Evolutionary conservation across 2,113 vertebrate species (phyloP), one percentile per base, ranked within the genome.

Genomic region (Rhombomys opimus): DNA sequence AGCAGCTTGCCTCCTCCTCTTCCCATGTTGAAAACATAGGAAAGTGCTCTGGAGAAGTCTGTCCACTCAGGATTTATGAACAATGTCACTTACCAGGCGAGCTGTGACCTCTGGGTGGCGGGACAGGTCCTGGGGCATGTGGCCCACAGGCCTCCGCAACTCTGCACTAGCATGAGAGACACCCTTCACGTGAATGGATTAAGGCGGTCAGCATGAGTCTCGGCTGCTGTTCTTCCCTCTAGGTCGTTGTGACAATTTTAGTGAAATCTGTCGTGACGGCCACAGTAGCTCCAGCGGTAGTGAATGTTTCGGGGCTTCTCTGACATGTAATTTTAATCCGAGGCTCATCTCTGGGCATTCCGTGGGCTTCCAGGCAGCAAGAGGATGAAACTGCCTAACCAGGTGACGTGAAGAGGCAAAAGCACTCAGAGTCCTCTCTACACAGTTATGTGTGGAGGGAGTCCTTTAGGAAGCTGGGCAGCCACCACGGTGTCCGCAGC

Each of bases 151-250:
- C 89, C 76, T 73, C 9, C 0, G 0, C 27, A 11, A 23, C 35
- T n/a, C 72, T 30, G 22, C 3, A 4, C 41, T 72, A 46, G 50
- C 17, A 1, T 9, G 22, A 63, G 84, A 84, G 73, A 54, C 0
- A 0, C 22, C 65, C 46, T 11, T 2, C 65, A 22, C 32, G 1
- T 14, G 27, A 4, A 2, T 4, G 18, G 23, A 3, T 1, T 8
- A 54, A 89, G 82, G 46, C 2, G 14, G 17, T 2, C 41, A 5
- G 0, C 2, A 8, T 14, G 25, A 70, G 27, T 23, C 90, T 75
- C 15, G 23, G 54, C 10, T 4, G 0, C 61, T n/a, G 1, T 10
- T 8, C 25, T 41, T 18, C 11, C 12, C 9, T 57, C 30, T 54
- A 0, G 32, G 27, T 11, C 30, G 11, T 86, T 0, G 0, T 12